Conservation (phyloP, 2,888 invertebrate species). For the Phlogophora meticulosa region DNA sequence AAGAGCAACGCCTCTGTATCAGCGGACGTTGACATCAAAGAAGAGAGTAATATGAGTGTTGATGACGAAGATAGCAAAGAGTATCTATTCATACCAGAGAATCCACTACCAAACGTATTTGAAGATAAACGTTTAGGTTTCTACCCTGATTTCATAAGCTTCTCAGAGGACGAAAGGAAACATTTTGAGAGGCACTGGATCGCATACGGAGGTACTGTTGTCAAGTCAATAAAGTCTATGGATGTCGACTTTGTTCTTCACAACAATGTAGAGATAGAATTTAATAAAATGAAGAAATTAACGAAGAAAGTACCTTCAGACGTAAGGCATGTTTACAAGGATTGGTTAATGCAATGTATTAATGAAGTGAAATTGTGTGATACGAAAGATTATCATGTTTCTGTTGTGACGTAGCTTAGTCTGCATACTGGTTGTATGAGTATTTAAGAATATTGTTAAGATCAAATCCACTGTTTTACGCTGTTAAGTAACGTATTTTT, state of each 20-base stretch:
- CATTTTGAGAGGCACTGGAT: conserved; percentile 92
- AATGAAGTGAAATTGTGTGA: conserved; percentile 79
- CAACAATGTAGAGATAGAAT: conserved; percentile 74
- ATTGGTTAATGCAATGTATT: conserved; percentile 85
- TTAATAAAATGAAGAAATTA: conserved; percentile 77
- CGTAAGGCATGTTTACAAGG: conserved; percentile 82
- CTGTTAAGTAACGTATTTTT: conserved; percentile 2
- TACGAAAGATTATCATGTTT: conserved; percentile 78
- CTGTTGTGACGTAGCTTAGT: conserved; percentile 70
- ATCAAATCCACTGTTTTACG: conserved; percentile 41
- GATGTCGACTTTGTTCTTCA: conserved; percentile 85
- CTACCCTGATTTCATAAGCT: conserved; percentile 87
- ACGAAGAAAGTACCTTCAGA: conserved; percentile 71
- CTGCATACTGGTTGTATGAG: conserved; percentile 39
- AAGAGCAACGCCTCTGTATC: not conserved
- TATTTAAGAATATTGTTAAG: conserved; percentile 7
- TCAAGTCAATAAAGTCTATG: conserved; percentile 77
- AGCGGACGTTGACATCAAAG: conserved; percentile 25
- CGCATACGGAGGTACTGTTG: conserved; percentile 91
- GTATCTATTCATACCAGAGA: conserved; percentile 71
- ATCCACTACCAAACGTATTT: conserved; percentile 84
- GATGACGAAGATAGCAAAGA: conserved; percentile 59
- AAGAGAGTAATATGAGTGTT: conserved; percentile 48
- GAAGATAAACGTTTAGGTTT: conserved; percentile 81
- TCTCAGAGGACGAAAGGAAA: conserved; percentile 80